Evolutionary conservation across 1,140 invertebrate genomes (phyloP), one percentile per base, ranked within the genome.

Genomic region (Brachionus koreanus): DNA sequence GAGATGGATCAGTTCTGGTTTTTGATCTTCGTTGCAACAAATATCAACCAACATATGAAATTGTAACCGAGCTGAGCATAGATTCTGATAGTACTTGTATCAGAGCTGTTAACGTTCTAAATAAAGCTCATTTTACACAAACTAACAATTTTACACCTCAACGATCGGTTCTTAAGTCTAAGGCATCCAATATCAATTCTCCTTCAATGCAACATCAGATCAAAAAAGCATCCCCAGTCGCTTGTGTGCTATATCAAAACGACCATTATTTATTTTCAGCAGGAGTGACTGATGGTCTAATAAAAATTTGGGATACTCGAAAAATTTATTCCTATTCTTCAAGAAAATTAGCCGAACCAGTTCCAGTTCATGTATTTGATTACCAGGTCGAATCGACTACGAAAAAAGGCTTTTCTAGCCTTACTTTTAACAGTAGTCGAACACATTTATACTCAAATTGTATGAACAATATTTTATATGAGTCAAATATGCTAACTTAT

Each of bases 371-470:
- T 61, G n/a, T 13, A 33, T 63, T 79, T 35, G 76, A 65, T 65
- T 46, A 74, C 43, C 69, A 74, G 23, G 23, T 10, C 4, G 42
- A 74, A 49, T 13, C 39, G 12, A 4, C 76, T 19, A 46, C 25
- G 10, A 74, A 74, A 74, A 79, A 79, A 61, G 76, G 76, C 2
- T 79, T 33, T 43, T 79, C 76, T 0, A 79, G 39, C 39, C 33
- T 79, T 10, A 33, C 19, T 16, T 61, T 79, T 43, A 79, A 79
- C 19, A 39, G 33, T n/a, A 61, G 6, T 35, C 25, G 61, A 39
- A 79, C 76, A 16, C n/a, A 79, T 42, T 43, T 79, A 23, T 79
- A 79, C n/a, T 57, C 76, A 1, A 79, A 79, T 42, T 79, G 76
- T 42, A 79, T 79, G 76, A 79, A 79, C 12, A 57, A 43, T 61